A percentile compares a stretch with the other conserved stretches of the same genome.
These are phyloP conservation scores for Leptestheria dahalacensis DNA, from an alignment of 1,140 invertebrate species.

Conservation along the genomic window DNA sequence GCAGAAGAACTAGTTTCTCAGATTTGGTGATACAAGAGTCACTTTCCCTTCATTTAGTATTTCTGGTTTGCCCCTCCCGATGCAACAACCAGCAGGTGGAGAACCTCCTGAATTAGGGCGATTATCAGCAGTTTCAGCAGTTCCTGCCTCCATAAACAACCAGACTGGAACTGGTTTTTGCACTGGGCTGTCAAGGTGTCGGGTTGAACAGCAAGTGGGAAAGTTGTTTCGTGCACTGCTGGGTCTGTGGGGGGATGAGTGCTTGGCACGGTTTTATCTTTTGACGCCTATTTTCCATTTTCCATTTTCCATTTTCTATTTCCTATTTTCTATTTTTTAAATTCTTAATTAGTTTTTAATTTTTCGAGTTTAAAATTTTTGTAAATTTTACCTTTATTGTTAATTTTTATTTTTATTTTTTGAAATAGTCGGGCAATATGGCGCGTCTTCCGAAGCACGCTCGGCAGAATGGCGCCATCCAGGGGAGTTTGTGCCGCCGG, in stretches of 20 bases:
- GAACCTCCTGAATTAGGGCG: too few relatives aligned
- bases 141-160: too few relatives aligned
- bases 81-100: neutral
- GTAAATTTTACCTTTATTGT: neutral
- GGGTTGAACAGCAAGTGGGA: too few relatives aligned
- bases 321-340: neutral
- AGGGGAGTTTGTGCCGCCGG: neutral
- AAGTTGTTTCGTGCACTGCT: too few relatives aligned
- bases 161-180: too few relatives aligned
- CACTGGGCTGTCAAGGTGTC: too few relatives aligned
- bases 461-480: neutral
- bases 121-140: too few relatives aligned
- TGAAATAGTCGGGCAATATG: neutral
- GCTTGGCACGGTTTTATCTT: neutral
- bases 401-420: neutral
- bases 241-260: too few relatives aligned
- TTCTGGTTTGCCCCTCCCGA: neutral
- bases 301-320: neutral
- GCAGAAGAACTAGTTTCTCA: too few relatives aligned
- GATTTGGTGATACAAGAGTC: too few relatives aligned
- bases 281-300: neutral
- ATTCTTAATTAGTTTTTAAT: neutral
- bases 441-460: neutral
- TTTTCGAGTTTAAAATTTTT: neutral
- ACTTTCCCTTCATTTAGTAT: neutral